Evolutionary conservation across 1,140 invertebrate species (phyloP), one percentile per base, ranked within the genome.

Genomic region (Drosophila ficusphila): DNA sequence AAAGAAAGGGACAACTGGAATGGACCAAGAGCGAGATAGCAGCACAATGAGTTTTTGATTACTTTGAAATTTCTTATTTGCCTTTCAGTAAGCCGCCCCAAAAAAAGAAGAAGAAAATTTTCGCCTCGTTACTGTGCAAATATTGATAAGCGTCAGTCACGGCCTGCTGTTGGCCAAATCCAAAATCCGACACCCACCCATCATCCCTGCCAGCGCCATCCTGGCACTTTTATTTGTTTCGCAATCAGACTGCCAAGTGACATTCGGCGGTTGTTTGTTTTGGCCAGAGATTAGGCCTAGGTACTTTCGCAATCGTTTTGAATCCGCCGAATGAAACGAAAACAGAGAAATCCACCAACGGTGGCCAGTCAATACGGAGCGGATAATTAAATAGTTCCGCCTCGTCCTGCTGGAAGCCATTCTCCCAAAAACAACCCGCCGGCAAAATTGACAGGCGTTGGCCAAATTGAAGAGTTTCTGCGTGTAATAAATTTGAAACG

Each of bases 21-120:
- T 9, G 41, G n/a, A 25, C 54, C 54, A 27, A 49, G 58, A 56
- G 57, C 31, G 41, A 11, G 56, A 64, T 36, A 44, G 48, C 39
- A 58, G 38, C 54, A 78, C 81, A 86, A 86, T 86, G 81, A 86
- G 81, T 88, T 86, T 86, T 86, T 86, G 81, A 86, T 86, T 86
- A 86, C 81, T 86, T 86, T 86, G 76, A 79, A 86, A 88, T 82
- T 86, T 86, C 69, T 86, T 86, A 81, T 88, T 86, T 85, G 81
- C 82, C 82, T 85, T 82, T 82, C 68, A 74, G 51, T 61, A 74
- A 79, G 64, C 57, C 54, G 25, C 23, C 14, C 46, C 21, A 21
- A 46, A 64, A 53, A 57, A 21, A 46, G 27, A 38, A 25, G 31
- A 61, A 44, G 41, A 51, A 60, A 74, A 76, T 68, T 79, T 54